A percentile compares a stretch with the other conserved stretches of the same genome.
phyloP scores from a whole-genome alignment of 2,888 invertebrate species.

The Drosophila meridiana region DNA sequence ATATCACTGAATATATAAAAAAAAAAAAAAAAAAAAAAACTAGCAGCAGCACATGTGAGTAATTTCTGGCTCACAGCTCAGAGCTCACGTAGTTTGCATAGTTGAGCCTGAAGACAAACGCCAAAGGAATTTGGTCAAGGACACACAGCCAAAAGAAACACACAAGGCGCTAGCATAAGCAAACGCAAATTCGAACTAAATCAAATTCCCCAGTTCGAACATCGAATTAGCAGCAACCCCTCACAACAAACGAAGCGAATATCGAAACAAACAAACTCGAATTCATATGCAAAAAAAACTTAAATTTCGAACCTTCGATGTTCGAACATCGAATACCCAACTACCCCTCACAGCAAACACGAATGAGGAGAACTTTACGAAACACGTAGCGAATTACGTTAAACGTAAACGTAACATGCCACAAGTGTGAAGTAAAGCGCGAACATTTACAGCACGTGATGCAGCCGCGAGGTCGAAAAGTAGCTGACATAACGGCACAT shows the following conservation, averaged over 20 bases:
- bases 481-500: conserved; percentile 70
- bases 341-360: conserved; percentile 25
- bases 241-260: background rate
- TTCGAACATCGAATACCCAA: conserved; percentile 27
- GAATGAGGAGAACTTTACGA: conserved; percentile 27
- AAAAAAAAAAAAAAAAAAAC: background rate
- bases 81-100: conserved; percentile 23
- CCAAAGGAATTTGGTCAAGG: conserved; percentile 80
- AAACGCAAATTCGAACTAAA: conserved; percentile 22
- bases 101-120: conserved; percentile 25
- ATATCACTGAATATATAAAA: background rate
- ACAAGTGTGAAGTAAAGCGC: conserved; percentile 67
- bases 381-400: conserved; percentile 21
- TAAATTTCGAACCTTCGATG: conserved; percentile 38
- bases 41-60: background rate
- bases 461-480: conserved; percentile 55
- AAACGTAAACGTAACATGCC: conserved; percentile 59
- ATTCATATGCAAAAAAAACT: background rate
- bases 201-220: conserved; percentile 25
- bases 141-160: conserved; percentile 43
- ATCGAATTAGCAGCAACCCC: conserved; percentile 1
- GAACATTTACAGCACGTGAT: conserved; percentile 70
- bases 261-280: background rate
- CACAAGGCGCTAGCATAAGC: conserved; percentile 11
- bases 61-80: conserved; percentile 1